Percentiles rank a stretch among this genome's conserved stretches.
These are phyloP conservation scores for Chaenogobius annularis DNA, from an alignment of 2,113 vertebrate genomes.

Conservation along the genomic window DNA sequence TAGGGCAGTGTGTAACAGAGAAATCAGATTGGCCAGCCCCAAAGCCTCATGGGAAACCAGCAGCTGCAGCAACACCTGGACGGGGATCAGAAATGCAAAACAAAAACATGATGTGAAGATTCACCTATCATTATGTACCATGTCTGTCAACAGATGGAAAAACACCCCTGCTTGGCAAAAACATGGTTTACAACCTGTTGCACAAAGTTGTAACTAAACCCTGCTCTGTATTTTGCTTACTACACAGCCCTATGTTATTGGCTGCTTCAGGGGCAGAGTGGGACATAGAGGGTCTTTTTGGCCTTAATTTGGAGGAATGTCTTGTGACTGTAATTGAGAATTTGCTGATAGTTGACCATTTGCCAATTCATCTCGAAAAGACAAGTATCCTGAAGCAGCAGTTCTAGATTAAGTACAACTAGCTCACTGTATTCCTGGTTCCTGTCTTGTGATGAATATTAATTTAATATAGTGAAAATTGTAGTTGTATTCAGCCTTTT, in stretches of 20 bases:
- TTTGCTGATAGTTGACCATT: neutral
- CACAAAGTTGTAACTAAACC: neutral
- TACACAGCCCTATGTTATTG: neutral
- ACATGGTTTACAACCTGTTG: neutral
- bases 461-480: neutral
- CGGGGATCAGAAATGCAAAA: slow-evolving; percentile 34
- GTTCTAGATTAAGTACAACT: neutral
- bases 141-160: neutral
- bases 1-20: slow-evolving; percentile 19
- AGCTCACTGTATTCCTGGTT: neutral
- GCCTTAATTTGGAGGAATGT: neutral
- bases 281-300: slow-evolving; percentile 3
- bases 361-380: neutral
- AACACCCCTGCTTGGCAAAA: neutral
- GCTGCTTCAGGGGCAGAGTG: neutral
- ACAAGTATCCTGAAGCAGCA: neutral
- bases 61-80: slow-evolving; percentile 62
- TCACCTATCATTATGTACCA: neutral
- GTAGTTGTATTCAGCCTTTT: neutral
- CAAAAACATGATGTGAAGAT: slow-evolving; percentile 15
- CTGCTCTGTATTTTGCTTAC: neutral
- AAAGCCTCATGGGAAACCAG: slow-evolving; percentile 42
- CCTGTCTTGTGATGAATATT: neutral
- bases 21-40: slow-evolving; percentile 17
- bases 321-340: slow-evolving; percentile 2